phyloP scores from a whole-genome alignment of 2,797 vertebrate genomes.

The Pseudochirops corinnae region DNA sequence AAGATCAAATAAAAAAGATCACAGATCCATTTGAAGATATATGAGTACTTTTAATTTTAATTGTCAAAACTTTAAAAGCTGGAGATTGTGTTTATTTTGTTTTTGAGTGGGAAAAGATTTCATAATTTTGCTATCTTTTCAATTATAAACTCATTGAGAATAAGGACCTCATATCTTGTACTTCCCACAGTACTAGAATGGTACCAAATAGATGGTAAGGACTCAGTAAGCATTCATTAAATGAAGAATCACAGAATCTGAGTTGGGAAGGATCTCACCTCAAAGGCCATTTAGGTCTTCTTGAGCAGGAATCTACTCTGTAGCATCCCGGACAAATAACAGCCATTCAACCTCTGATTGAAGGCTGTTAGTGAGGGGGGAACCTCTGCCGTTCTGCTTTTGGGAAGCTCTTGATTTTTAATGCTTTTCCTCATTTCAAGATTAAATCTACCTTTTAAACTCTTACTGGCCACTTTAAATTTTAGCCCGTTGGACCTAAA shows the following conservation, averaged over 20 bases:
- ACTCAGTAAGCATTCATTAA: neutral
- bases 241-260: neutral
- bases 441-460: neutral
- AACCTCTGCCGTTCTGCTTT: neutral
- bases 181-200: neutral
- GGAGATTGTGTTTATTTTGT: neutral
- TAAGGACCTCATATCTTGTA: neutral
- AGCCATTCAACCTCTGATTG: neutral
- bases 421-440: neutral
- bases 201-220: neutral
- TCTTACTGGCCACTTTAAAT: neutral
- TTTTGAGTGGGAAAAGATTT: neutral
- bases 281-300: neutral
- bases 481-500: neutral
- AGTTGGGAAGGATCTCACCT: neutral
- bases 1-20: neutral
- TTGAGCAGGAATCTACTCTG: neutral
- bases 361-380: neutral
- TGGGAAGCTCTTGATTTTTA: neutral
- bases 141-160: neutral
- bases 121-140: neutral
- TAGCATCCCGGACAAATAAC: neutral
- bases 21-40: neutral
- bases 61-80: neutral
- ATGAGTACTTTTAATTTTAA: neutral